These are phyloP conservation scores for Lithophane ornitopus DNA, from an alignment of 2,888 invertebrate genomes.

Conservation along the genomic window DNA sequence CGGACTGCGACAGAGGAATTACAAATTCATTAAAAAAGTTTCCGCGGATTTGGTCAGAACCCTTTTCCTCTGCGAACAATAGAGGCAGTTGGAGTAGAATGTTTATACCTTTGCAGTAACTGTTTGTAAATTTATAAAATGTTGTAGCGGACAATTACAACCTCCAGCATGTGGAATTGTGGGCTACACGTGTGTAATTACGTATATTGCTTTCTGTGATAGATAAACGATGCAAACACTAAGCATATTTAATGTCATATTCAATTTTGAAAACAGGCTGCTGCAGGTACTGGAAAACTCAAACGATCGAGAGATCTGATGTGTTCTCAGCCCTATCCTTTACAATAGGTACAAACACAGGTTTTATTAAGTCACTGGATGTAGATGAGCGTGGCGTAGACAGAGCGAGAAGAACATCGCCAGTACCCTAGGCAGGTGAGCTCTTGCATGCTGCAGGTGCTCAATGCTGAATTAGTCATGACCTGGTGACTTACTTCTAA, in stretches of 20 bases:
- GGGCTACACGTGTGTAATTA: not conserved
- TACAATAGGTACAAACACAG: too few relatives aligned
- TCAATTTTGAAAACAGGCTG: not conserved
- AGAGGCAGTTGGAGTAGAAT: conserved; percentile 48
- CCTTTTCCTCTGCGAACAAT: conserved; percentile 65
- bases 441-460: too few relatives aligned
- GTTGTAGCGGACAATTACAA: conserved; percentile 20
- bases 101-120: conserved; percentile 37
- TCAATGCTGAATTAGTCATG: too few relatives aligned
- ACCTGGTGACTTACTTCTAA: not conserved
- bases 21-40: conserved; percentile 79
- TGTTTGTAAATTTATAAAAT: conserved; percentile 48
- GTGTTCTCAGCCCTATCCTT: too few relatives aligned
- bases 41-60: conserved; percentile 70
- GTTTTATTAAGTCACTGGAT: too few relatives aligned
- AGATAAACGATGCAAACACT: not conserved
- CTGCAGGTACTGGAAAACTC: not conserved
- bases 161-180: not conserved
- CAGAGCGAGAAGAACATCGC: too few relatives aligned
- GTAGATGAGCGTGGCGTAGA: too few relatives aligned
- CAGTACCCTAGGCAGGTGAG: too few relatives aligned
- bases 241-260: not conserved
- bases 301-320: too few relatives aligned
- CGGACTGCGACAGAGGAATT: conserved; percentile 69
- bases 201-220: not conserved